Evolutionary conservation across 2,113 vertebrate genomes (phyloP).

Genomic region (Myodes glareolus): DNA sequence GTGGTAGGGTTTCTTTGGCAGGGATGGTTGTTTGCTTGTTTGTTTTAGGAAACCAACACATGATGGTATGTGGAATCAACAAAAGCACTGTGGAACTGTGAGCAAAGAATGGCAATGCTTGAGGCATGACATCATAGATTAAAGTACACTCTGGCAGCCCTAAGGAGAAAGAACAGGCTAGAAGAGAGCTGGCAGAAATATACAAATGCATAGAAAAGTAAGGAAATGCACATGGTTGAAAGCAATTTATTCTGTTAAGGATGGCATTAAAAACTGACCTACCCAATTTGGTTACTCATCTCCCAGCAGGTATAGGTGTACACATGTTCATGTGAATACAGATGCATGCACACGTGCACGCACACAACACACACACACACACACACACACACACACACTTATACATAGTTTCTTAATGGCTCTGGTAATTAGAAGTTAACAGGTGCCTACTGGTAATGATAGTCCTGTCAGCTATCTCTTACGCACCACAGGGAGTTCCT

Average conservation of each 20-base stretch:
- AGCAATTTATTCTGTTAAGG: background rate
- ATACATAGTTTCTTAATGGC: background rate
- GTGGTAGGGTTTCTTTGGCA: background rate
- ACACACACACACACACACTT: too few species aligned
- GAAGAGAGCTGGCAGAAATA: background rate
- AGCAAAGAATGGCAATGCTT: background rate
- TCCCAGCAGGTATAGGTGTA: background rate
- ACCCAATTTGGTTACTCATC: background rate
- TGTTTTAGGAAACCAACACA: background rate
- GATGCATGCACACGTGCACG: background rate
- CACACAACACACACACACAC: too few species aligned
- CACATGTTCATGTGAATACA: too few species aligned
- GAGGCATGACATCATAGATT: background rate
- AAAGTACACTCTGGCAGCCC: background rate
- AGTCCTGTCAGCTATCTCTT: background rate
- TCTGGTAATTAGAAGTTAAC: background rate
- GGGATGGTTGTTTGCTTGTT: background rate
- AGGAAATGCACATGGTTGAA: background rate
- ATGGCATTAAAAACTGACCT: conserved; percentile 17
- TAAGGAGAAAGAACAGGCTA: background rate
- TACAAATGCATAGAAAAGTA: background rate
- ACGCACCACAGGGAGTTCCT: background rate
- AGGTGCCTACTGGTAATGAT: background rate
- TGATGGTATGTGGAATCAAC: background rate
- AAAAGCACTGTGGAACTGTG: background rate